A percentile compares a stretch with the other conserved stretches of the same genome.
Conservation (phyloP, 2,888 invertebrate species). For the Ariolimax columbianus region DNA sequence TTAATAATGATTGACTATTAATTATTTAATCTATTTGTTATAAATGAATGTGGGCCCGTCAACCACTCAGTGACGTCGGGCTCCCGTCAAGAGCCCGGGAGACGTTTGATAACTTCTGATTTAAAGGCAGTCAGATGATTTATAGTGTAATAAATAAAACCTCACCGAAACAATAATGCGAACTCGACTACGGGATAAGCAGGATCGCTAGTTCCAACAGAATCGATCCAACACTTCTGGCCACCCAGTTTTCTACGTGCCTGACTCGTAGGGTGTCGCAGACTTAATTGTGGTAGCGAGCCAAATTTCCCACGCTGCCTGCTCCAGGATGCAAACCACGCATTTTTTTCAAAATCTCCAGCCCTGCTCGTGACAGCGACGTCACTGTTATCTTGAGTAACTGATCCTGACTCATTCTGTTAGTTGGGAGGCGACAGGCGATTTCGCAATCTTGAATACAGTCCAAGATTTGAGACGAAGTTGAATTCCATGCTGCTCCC, state of each 20-base stretch:
- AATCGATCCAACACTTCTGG: background rate
- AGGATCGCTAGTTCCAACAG: too few relatives aligned
- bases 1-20: too few relatives aligned
- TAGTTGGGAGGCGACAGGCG: background rate
- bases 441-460: constrained; percentile 12
- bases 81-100: too few relatives aligned
- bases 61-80: too few relatives aligned
- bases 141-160: too few relatives aligned
- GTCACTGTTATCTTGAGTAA: constrained; percentile 34
- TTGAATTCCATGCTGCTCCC: background rate
- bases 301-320: constrained; percentile 8
- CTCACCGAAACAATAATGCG: too few relatives aligned
- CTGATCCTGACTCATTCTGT: constrained; percentile 20
- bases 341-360: background rate
- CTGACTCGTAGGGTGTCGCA: background rate
- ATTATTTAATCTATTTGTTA: too few relatives aligned
- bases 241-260: background rate
- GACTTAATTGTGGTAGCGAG: background rate
- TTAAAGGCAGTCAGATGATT: too few relatives aligned
- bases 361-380: constrained; percentile 9
- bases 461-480: background rate
- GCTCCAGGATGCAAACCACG: background rate
- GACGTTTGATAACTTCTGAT: too few relatives aligned
- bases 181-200: too few relatives aligned
- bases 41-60: too few relatives aligned